phyloP scores from a whole-genome alignment of 2,888 invertebrate genomes.

The Pyrochroa serraticornis region DNA sequence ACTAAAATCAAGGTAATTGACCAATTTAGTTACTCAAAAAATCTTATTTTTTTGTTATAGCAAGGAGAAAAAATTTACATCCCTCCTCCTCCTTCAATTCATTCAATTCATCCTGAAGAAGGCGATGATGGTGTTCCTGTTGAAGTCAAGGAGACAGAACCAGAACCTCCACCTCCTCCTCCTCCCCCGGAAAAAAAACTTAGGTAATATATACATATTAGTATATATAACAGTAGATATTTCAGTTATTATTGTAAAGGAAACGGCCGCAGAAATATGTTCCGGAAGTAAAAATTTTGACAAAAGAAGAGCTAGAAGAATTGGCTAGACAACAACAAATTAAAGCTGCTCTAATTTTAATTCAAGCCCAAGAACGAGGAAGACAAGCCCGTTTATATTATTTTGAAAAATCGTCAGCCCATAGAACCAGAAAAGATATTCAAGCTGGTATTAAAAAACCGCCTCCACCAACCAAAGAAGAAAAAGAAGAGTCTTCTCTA shows the following conservation, averaged over 20 bases:
- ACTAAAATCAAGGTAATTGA: constrained; percentile 38
- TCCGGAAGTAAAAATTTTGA: constrained; percentile 38
- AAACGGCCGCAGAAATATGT: constrained; percentile 20
- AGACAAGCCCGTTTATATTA: constrained; percentile 53
- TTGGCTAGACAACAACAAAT: constrained; percentile 39
- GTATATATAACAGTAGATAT: constrained; percentile 12
- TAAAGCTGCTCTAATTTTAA: constrained; percentile 48
- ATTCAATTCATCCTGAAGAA: constrained; percentile 5
- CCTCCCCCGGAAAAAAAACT: constrained; percentile 55
- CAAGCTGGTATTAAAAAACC: constrained; percentile 12
- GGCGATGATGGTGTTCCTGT: neutral
- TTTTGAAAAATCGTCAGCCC: constrained; percentile 32
- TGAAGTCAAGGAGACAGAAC: constrained; percentile 53
- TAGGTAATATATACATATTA: constrained; percentile 33
- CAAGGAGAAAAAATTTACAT: constrained; percentile 49
- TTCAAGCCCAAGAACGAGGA: constrained; percentile 61
- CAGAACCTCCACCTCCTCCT: constrained; percentile 53
- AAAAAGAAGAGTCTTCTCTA: constrained; percentile 44
- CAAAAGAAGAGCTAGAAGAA: constrained; percentile 40
- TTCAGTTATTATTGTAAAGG: constrained; percentile 18
- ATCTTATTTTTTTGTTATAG: constrained; percentile 25
- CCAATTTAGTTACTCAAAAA: neutral
- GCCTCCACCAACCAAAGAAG: constrained; percentile 23
- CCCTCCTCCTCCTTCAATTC: constrained; percentile 35
- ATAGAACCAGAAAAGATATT: constrained; percentile 20